These are phyloP conservation scores for Sialis fuliginosa DNA, from an alignment of 2,888 invertebrate species.

Conservation along the genomic window DNA sequence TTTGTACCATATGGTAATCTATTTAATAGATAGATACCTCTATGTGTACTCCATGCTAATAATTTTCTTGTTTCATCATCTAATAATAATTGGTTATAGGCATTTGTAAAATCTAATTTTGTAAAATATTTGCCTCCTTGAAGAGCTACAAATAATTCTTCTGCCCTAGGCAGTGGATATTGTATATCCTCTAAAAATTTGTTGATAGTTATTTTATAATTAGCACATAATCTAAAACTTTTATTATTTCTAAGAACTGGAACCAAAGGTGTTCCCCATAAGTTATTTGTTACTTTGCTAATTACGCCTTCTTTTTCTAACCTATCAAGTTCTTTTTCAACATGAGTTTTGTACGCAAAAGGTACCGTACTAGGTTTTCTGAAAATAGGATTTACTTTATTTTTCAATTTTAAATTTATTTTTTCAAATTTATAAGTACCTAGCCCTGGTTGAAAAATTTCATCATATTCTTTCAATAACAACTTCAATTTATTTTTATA, in stretches of 20 bases:
- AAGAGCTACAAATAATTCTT: conserved; percentile 11
- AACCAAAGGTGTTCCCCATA: conserved; percentile 18
- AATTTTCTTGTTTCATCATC: conserved; percentile 7
- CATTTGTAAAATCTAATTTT: conserved; percentile 7
- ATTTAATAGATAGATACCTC: conserved; percentile 17
- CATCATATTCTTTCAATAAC: too few species aligned
- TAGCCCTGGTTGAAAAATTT: too few species aligned
- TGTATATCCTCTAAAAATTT: conserved; percentile 10
- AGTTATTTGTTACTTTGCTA: conserved; percentile 11
- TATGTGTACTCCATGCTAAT: conserved; percentile 12
- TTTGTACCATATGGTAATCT: conserved; percentile 20
- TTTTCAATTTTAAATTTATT: too few species aligned
- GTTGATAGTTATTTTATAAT: conserved; percentile 13
- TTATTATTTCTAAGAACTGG: conserved; percentile 14
- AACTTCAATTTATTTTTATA: too few species aligned
- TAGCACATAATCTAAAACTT: conserved; percentile 12
- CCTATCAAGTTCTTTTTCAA: conserved; percentile 10
- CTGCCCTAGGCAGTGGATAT: conserved; percentile 12
- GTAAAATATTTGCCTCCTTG: conserved; percentile 11
- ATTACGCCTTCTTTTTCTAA: conserved; percentile 10
- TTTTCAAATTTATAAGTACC: too few species aligned
- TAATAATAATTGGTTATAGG: conserved; percentile 8
- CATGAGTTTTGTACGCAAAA: too few species aligned
- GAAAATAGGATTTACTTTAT: too few species aligned
- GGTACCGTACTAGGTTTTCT: too few species aligned